A percentile compares a stretch with the other conserved stretches of the same genome.
Evolutionary conservation across 2,888 invertebrate species (phyloP).

Genomic region (Amphipyra tragopoginis): DNA sequence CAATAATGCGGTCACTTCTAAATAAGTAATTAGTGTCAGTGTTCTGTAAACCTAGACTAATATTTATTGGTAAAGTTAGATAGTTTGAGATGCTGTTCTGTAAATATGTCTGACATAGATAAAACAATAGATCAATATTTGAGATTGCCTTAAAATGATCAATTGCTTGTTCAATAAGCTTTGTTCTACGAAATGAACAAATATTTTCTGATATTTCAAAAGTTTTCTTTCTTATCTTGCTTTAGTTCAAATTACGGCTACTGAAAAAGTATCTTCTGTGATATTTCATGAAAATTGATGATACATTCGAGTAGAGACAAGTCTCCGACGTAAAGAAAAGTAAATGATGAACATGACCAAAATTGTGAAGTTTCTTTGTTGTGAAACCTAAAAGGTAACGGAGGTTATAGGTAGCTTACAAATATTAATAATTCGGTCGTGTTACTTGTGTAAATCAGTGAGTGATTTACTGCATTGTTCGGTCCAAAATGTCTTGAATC

Average conservation of each 20-base stretch:
- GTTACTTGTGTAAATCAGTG: slow-evolving; percentile 17
- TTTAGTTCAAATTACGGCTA: slow-evolving; percentile 37
- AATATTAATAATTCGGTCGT: slow-evolving; percentile 23
- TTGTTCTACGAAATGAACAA: slow-evolving; percentile 38
- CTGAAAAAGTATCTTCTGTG: slow-evolving; percentile 38
- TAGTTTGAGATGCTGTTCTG: slow-evolving; percentile 32
- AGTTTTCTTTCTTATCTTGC: slow-evolving; percentile 43
- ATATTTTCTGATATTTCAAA: slow-evolving; percentile 43
- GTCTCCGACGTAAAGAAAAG: slow-evolving; percentile 28
- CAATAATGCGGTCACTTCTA: slow-evolving; percentile 14
- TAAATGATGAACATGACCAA: slow-evolving; percentile 23
- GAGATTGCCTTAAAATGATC: slow-evolving; percentile 39
- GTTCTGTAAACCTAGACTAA: slow-evolving; percentile 4
- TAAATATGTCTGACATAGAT: slow-evolving; percentile 36
- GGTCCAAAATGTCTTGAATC: slow-evolving; percentile 26
- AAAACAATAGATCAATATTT: slow-evolving; percentile 44
- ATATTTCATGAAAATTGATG: slow-evolving; percentile 50
- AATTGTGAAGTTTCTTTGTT: slow-evolving; percentile 22
- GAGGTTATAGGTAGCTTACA: background rate
- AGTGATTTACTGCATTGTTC: slow-evolving; percentile 31
- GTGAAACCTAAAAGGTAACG: slow-evolving; percentile 12
- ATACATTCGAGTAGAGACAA: slow-evolving; percentile 30
- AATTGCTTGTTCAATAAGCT: slow-evolving; percentile 46
- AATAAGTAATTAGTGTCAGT: slow-evolving; percentile 20
- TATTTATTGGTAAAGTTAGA: slow-evolving; percentile 47